A percentile compares a stretch with the other conserved stretches of the same genome.
Evolutionary conservation across 2,797 vertebrate genomes (phyloP).

Genomic region (Buceros bicornis): DNA sequence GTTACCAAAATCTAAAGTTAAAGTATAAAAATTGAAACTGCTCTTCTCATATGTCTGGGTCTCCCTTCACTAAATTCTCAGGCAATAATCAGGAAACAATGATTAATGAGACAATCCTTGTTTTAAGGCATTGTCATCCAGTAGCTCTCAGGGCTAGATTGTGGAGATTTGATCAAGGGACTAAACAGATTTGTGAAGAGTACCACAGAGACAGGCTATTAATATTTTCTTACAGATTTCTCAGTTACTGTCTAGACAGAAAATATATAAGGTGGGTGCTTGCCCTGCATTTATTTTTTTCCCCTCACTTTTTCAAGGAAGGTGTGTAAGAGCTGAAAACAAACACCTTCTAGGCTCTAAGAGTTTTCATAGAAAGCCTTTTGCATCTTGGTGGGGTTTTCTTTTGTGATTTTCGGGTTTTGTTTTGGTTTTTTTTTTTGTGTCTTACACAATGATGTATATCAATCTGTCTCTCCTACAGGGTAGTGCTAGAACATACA

Average conservation of each 20-base stretch:
- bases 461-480: not conserved
- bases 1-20: not conserved
- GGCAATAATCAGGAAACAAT: constrained; percentile 27
- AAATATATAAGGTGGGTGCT: not conserved
- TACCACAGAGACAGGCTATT: not conserved
- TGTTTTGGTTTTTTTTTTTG: not conserved
- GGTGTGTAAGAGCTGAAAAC: not conserved
- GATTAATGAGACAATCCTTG: constrained; percentile 22
- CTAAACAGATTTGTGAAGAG: not conserved
- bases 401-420: not conserved
- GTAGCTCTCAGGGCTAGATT: constrained; percentile 29
- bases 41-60: not conserved
- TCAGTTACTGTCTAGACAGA: not conserved
- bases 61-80: not conserved
- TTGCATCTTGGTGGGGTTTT: not conserved
- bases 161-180: not conserved
- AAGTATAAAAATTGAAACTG: not conserved
- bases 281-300: not conserved
- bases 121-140: not conserved
- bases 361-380: not conserved
- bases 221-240: constrained; percentile 32
- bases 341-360: not conserved
- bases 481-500: not conserved
- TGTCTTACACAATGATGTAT: not conserved
- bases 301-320: not conserved